Evolutionary conservation across 2,888 invertebrate species (phyloP), one percentile per base, ranked within the genome.

Genomic region (Tachina lurida): DNA sequence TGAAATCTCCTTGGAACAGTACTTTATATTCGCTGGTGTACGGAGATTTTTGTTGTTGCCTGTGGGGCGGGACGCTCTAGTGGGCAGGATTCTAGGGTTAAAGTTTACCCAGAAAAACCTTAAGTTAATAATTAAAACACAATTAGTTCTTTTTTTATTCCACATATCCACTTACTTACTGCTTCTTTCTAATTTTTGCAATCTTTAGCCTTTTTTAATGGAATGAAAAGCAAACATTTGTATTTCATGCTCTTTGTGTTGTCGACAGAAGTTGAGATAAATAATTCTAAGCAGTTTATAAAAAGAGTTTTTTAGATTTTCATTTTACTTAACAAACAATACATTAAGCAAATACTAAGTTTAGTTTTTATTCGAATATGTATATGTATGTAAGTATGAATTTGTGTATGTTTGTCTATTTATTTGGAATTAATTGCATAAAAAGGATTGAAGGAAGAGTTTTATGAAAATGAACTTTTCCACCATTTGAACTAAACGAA

Each of bases 121-220:
- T 22, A 75, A 75, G 79, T 84, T 74, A 79, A 84, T 84, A 84
- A 80, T 84, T 84, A 80, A 84, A 84, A 71, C 58, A 58, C 65
- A 79, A 84, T 84, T 80, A 84, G 45, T 75, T 65, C 15, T 68
- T 49, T 54, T n/a, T 81, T 68, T 41, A 15, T 39, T 68, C 22
- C 45, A 41, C 17, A 63, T 62, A 45, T 56, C 67, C 52, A 49
- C 1, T 56, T 62, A n/a, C 63, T 75, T 68, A n/a, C 70, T 47
- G 65, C 41, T 58, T 31, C 31, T n/a, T 67, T 60, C 12, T 17
- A 1, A 39, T 49, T 70, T 47, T 47, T 22, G 54, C n/a, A 31
- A 62, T 77, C 22, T 60, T 41, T 60, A 39, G 13, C 5, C 4
- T 15, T 41, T 62, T 10, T 13, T 0, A 60, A 15, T 58, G 13